Evolutionary conservation across 1,140 invertebrate genomes (phyloP), one percentile per base, ranked within the genome.

Genomic region (Coptotermes formosanus): DNA sequence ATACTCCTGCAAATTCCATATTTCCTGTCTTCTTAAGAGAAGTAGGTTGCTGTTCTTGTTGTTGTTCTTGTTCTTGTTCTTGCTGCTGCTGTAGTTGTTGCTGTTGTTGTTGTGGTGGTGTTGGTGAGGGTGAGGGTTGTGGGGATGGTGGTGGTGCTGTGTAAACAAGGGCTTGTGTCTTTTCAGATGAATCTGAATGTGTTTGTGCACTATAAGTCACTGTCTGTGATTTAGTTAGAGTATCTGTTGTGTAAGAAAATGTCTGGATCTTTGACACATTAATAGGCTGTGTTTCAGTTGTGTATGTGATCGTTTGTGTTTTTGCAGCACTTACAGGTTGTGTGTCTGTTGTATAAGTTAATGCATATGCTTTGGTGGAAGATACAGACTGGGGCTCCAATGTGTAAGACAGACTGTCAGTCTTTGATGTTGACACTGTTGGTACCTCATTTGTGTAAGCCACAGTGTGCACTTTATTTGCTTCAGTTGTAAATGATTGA

Each of bases 241-340:
- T 25, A n/a, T 86, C 75, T 30, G 69, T 52, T 19, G 85, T 19
- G 44, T 86, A 86, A 19, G 82, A 82, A 44, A 86, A 48, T 32
- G 85, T 32, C 16, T 30, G 44, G 45, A 44, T 64, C 25, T 86
- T 86, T 21, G 75, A 43, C 69, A 52, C 75, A 82, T 48, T 48
- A 38, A 59, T n/a, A 75, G 32, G 52, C 64, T 86, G 75, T 30
- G 85, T 43, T 30, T 86, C 75, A 45, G 69, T 52, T 38, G 85
- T 32, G 75, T 86, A 86, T 16, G 82, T 48, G 14, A 86, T 81
- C 3, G 43, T 44, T 21, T 30, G 44, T 30, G 69, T 64, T 32
- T 86, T 86, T 32, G 75, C 75, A 44, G 44, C 75, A 52, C n/a
- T 48, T n/a, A 59, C n/a, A 64, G n/a, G 45, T n/a, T 75, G 85